Evolutionary conservation across 2,113 vertebrate genomes (phyloP).

Genomic region (Nannobrachium achirus): DNA sequence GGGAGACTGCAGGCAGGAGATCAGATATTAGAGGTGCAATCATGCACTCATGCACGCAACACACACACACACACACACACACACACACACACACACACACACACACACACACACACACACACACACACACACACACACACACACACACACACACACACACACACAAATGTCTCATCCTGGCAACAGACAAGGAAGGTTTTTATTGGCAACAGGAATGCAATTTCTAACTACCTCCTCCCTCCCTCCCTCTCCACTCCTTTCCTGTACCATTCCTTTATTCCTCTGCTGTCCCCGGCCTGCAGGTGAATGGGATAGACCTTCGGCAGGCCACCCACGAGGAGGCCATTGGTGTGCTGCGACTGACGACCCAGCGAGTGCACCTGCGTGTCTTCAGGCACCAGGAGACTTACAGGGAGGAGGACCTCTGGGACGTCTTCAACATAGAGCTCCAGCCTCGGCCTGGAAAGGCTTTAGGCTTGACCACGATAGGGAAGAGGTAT

Average conservation of each 20-base stretch:
- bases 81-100: background rate
- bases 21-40: conserved; percentile 92
- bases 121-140: background rate
- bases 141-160: background rate
- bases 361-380: conserved; percentile 88
- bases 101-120: conserved; percentile 3
- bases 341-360: conserved; percentile 91
- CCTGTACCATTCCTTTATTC: background rate
- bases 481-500: conserved; percentile 94
- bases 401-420: conserved; percentile 88
- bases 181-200: background rate
- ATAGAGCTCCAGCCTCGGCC: conserved; percentile 87
- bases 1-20: conserved; percentile 94
- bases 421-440: conserved; percentile 89
- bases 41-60: background rate
- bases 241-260: background rate
- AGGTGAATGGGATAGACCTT: conserved; percentile 96
- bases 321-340: conserved; percentile 93
- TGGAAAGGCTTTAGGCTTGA: conserved; percentile 88
- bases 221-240: background rate
- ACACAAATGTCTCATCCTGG: background rate
- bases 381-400: conserved; percentile 90
- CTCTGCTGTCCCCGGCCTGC: conserved; percentile 1
- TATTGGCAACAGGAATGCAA: background rate
- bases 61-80: conserved; percentile 2